Percentiles rank a stretch among this genome's conserved stretches.
Evolutionary conservation across 2,797 vertebrate species (phyloP).

Genomic region (Brachymystax lenok): DNA sequence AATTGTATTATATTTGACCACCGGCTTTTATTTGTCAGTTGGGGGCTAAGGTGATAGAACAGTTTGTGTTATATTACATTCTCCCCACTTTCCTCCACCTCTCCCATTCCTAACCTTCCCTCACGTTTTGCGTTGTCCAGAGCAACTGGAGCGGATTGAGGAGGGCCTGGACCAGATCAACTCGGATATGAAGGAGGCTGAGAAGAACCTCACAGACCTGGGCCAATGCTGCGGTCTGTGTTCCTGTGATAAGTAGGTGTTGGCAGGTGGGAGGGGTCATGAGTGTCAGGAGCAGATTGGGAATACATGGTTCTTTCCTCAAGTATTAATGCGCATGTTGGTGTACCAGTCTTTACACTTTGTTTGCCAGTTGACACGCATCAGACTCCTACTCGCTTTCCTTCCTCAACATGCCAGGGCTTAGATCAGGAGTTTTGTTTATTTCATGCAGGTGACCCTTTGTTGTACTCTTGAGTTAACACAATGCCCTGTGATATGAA

Average conservation of each 20-base stretch:
- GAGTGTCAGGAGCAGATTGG: neutral
- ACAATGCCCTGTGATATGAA: neutral
- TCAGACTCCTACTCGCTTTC: conserved; percentile 4
- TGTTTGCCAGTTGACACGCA: neutral
- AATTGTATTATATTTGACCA: neutral
- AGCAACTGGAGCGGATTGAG: conserved; percentile 79
- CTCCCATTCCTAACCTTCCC: neutral
- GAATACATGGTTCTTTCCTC: neutral
- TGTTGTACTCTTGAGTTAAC: neutral
- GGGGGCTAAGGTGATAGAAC: neutral
- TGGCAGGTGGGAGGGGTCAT: conserved; percentile 65
- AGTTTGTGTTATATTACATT: too few relatives aligned
- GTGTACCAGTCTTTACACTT: neutral
- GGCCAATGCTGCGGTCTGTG: conserved; percentile 77
- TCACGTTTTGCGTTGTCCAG: conserved; percentile 51
- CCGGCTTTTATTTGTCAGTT: neutral
- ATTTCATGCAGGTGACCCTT: neutral
- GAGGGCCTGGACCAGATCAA: conserved; percentile 81
- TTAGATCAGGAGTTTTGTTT: neutral
- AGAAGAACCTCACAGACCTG: conserved; percentile 81
- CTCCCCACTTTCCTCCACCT: conserved; percentile 21
- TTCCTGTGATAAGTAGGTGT: conserved; percentile 73
- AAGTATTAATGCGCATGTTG: neutral
- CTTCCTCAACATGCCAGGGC: neutral
- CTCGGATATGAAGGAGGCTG: conserved; percentile 80